A percentile compares a stretch with the other conserved stretches of the same genome.
phyloP scores from a whole-genome alignment of 2,888 invertebrate species.

The Volucella inanis region DNA sequence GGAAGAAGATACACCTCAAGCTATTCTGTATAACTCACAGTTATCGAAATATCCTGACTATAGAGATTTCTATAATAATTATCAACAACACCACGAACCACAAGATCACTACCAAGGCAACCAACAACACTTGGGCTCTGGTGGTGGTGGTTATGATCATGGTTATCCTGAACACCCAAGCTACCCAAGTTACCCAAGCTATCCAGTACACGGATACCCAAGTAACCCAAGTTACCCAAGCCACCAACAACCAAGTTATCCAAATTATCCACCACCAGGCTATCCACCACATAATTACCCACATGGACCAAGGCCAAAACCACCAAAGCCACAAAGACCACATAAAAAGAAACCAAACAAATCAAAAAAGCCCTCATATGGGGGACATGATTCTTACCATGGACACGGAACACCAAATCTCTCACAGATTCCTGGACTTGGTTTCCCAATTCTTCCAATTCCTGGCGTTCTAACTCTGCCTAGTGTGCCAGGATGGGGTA shows the following conservation, averaged over 20 bases:
- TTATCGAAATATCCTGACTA: background rate
- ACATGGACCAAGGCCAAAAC: background rate
- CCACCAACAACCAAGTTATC: background rate
- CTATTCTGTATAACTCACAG: constrained; percentile 13
- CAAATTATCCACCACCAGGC: constrained; percentile 2
- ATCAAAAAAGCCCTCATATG: constrained; percentile 13
- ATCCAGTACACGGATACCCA: background rate
- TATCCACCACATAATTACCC: background rate
- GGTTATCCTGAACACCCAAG: background rate
- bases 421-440: constrained; percentile 1
- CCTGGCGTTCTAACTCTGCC: constrained; percentile 10
- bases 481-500: constrained; percentile 29
- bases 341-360: background rate
- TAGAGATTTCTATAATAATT: constrained; percentile 1
- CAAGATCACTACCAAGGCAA: constrained; percentile 8
- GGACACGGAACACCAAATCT: background rate
- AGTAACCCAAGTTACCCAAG: constrained; percentile 1
- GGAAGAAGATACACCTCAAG: background rate
- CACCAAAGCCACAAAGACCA: constrained; percentile 1
- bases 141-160: background rate
- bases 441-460: constrained; percentile 1
- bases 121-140: constrained; percentile 8
- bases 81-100: background rate
- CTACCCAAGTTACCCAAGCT: background rate
- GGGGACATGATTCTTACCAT: constrained; percentile 15